These are phyloP conservation scores for Ennomos quercinarius DNA, from an alignment of 2,888 invertebrate genomes.

Conservation along the genomic window DNA sequence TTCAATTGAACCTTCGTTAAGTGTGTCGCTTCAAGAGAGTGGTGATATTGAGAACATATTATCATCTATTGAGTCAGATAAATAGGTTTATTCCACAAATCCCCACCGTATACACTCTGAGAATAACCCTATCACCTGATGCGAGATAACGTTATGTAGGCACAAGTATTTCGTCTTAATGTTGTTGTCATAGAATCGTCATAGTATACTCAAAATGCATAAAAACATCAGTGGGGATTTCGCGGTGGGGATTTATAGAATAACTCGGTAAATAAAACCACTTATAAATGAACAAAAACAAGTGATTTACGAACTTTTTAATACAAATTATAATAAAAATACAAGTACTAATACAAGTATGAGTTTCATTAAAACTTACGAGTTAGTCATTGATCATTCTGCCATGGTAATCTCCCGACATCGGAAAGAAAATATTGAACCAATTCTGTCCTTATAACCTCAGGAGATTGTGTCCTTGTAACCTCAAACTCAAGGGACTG, in stretches of 20 bases:
- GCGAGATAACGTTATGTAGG: constrained; percentile 32
- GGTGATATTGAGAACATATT: too few species aligned
- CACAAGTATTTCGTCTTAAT: constrained; percentile 31
- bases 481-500: constrained; percentile 23
- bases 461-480: constrained; percentile 26
- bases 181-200: constrained; percentile 34
- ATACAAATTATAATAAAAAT: constrained; percentile 27
- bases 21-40: too few species aligned
- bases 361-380: too few species aligned
- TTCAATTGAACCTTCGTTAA: constrained; percentile 32
- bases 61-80: constrained; percentile 12
- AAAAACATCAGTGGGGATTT: constrained; percentile 33
- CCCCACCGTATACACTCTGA: constrained; percentile 28
- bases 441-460: constrained; percentile 33
- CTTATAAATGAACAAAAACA: constrained; percentile 30
- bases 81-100: constrained; percentile 32
- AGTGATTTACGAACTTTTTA: constrained; percentile 30
- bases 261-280: constrained; percentile 33
- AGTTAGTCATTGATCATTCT: constrained; percentile 30
- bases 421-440: constrained; percentile 32
- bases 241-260: constrained; percentile 25
- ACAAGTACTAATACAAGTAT: constrained; percentile 23
- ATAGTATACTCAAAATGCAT: constrained; percentile 34
- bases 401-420: constrained; percentile 35
- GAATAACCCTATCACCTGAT: constrained; percentile 32